phyloP scores from a whole-genome alignment of 2,113 vertebrate species.

The Melanerpes formicivorus region DNA sequence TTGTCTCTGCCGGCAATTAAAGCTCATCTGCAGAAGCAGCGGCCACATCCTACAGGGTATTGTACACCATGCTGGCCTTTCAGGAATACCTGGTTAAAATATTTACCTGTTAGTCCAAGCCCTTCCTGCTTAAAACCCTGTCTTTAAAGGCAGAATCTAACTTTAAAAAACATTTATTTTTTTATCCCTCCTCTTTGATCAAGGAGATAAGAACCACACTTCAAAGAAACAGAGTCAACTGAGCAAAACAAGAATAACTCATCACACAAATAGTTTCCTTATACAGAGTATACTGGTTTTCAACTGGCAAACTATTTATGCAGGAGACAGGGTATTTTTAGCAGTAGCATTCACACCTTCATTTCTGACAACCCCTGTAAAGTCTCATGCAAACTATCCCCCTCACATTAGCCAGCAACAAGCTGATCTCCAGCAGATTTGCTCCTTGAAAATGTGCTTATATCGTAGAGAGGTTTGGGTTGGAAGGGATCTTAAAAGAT shows the following conservation, averaged over 20 bases:
- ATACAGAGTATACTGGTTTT: slow-evolving; percentile 25
- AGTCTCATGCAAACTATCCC: slow-evolving; percentile 15
- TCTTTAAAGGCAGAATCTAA: neutral
- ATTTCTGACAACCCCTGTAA: neutral
- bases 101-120: neutral
- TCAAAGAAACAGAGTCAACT: slow-evolving; percentile 2
- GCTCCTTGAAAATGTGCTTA: neutral
- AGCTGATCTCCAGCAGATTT: neutral
- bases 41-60: neutral
- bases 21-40: rapidly evolving
- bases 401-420: neutral
- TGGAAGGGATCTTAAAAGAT: too few relatives aligned
- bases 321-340: slow-evolving; percentile 35
- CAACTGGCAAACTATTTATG: slow-evolving; percentile 4
- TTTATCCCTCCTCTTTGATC: slow-evolving; percentile 3
- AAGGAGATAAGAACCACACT: slow-evolving; percentile 2
- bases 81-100: neutral
- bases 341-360: slow-evolving; percentile 6
- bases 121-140: neutral
- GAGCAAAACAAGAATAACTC: slow-evolving; percentile 21
- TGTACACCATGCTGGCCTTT: neutral
- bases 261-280: neutral
- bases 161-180: neutral
- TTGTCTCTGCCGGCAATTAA: neutral
- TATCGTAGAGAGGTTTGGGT: too few relatives aligned